Conservation (phyloP, 2,888 invertebrate species). For the Synanthedon tipuliformis region DNA sequence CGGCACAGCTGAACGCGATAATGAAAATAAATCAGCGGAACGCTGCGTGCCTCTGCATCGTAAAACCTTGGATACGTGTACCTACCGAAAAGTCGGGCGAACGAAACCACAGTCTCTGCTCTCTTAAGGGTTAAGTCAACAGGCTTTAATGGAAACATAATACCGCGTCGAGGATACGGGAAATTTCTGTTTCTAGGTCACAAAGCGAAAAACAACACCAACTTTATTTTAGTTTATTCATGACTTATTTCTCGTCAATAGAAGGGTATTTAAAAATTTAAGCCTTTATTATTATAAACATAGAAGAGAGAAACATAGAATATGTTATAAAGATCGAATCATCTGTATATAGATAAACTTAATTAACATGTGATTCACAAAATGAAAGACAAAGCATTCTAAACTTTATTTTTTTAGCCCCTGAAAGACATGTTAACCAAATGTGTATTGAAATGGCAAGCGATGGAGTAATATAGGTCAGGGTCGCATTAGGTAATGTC, state of each 20-base stretch:
- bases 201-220: constrained; percentile 45
- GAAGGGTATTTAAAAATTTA: too few species aligned
- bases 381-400: constrained; percentile 7
- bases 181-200: constrained; percentile 40
- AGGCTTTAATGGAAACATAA: constrained; percentile 55
- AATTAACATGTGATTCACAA: too few species aligned
- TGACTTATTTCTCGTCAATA: too few species aligned
- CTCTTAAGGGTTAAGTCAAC: constrained; percentile 49
- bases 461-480: constrained; percentile 42
- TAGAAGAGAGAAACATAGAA: too few species aligned
- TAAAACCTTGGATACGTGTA: constrained; percentile 33
- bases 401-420: constrained; percentile 31
- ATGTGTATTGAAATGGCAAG: constrained; percentile 31
- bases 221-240: constrained; percentile 20
- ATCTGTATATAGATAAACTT: too few species aligned
- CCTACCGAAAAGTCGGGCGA: constrained; percentile 9
- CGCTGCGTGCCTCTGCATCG: constrained; percentile 36
- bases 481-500: constrained; percentile 35
- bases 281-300: too few species aligned
- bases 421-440: constrained; percentile 28
- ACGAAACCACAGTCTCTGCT: constrained; percentile 25
- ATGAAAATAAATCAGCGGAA: constrained; percentile 44
- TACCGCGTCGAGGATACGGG: constrained; percentile 30
- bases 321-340: too few species aligned
- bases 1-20: constrained; percentile 34